Percentiles rank a stretch among this genome's conserved stretches.
phyloP scores from a whole-genome alignment of 2,113 vertebrate species.

The Heterotis niloticus region DNA sequence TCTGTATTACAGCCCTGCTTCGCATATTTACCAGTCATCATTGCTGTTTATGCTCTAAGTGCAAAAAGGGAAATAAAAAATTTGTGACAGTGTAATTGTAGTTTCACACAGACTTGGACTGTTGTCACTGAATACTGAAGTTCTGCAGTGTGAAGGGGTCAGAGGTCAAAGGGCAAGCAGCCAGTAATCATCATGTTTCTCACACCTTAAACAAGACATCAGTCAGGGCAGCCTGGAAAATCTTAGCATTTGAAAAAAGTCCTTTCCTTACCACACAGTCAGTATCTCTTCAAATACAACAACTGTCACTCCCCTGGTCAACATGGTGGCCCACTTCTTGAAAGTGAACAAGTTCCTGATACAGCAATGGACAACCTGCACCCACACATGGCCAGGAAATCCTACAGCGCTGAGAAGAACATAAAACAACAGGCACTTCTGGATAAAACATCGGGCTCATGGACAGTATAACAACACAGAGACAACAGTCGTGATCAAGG shows the following conservation, averaged over 20 bases:
- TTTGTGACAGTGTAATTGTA: slow-evolving; percentile 46
- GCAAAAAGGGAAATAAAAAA: slow-evolving; percentile 40
- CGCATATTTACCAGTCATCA: slow-evolving; percentile 44
- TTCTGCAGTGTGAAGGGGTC: no score
- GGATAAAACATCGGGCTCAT: slow-evolving; percentile 46
- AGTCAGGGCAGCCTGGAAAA: no score
- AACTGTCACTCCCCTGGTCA: no score
- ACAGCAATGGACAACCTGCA: neutral
- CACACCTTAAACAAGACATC: no score
- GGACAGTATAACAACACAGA: neutral
- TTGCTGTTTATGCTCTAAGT: slow-evolving; percentile 44
- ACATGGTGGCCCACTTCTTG: neutral
- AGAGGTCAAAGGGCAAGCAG: no score
- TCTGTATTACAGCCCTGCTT: neutral
- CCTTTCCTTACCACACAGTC: no score
- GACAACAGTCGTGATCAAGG: no score
- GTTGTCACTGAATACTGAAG: neutral
- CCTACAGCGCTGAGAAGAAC: neutral
- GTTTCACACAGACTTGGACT: slow-evolving; percentile 13
- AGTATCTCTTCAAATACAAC: no score
- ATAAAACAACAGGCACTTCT: slow-evolving; percentile 40
- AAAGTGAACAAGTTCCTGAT: neutral
- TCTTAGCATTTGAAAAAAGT: no score
- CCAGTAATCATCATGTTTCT: no score
- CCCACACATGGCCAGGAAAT: neutral